A percentile compares a stretch with the other conserved stretches of the same genome.
These are phyloP conservation scores for Cerceris ruficornis DNA, from an alignment of 2,888 invertebrate species.

Conservation along the genomic window DNA sequence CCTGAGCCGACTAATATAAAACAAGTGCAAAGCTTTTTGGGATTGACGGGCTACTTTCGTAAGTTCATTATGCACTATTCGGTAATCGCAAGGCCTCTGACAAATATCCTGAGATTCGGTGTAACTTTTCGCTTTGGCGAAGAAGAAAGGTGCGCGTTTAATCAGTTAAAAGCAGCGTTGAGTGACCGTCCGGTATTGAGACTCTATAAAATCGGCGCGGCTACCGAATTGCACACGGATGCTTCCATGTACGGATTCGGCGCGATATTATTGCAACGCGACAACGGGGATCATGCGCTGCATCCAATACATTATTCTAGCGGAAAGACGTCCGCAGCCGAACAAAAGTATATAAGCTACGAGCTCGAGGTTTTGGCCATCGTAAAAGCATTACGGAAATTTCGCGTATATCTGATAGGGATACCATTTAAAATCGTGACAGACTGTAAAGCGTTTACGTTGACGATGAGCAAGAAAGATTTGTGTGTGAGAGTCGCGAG, in stretches of 20 bases:
- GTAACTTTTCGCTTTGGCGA: constrained; percentile 3
- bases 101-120: not conserved
- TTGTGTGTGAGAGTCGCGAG: constrained; percentile 47
- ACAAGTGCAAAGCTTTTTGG: constrained; percentile 16
- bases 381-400: constrained; percentile 55
- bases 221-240: constrained; percentile 11
- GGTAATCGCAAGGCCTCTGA: constrained; percentile 3
- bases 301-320: constrained; percentile 13
- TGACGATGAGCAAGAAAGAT: too few species aligned
- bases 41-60: not conserved
- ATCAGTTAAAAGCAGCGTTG: not conserved
- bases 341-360: constrained; percentile 4
- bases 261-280: constrained; percentile 12
- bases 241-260: constrained; percentile 8
- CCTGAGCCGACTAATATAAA: not conserved
- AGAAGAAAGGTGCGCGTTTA: not conserved
- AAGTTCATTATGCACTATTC: too few species aligned
- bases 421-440: not conserved
- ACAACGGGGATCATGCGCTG: constrained; percentile 2
- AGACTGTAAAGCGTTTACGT: too few species aligned
- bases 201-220: not conserved
- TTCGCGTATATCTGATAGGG: constrained; percentile 62
- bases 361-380: constrained; percentile 42
- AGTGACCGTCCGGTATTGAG: not conserved
- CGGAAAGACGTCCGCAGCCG: constrained; percentile 10